Percentiles rank a stretch among this genome's conserved stretches.
Evolutionary conservation across 1,140 invertebrate genomes (phyloP).

Genomic region (Habropoda laboriosa): DNA sequence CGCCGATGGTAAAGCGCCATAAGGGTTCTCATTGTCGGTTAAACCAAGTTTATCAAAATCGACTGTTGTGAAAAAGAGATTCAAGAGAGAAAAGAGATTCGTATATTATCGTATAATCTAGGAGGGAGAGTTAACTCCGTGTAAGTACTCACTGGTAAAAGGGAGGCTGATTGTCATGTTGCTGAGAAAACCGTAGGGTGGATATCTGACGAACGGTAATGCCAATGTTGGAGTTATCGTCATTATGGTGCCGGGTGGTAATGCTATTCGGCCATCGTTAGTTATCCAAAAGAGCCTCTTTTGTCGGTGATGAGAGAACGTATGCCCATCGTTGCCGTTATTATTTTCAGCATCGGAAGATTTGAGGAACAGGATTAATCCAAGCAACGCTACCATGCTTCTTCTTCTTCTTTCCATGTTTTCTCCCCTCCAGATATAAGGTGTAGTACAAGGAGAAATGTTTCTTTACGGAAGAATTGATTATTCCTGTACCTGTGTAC

Average conservation of each 20-base stretch:
- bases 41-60: slow-evolving; percentile 91
- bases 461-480: not conserved
- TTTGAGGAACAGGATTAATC: slow-evolving; percentile 27
- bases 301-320: slow-evolving; percentile 85
- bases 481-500: not conserved
- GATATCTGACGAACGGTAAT: slow-evolving; percentile 91
- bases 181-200: slow-evolving; percentile 91
- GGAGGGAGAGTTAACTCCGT: too few species aligned
- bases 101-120: too few species aligned
- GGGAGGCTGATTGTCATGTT: slow-evolving; percentile 93
- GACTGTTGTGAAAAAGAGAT: slow-evolving; percentile 85
- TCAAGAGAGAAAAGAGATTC: too few species aligned
- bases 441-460: not conserved
- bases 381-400: slow-evolving; percentile 17
- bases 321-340: slow-evolving; percentile 9
- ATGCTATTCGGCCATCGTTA: slow-evolving; percentile 89
- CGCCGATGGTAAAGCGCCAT: slow-evolving; percentile 87
- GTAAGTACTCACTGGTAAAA: slow-evolving; percentile 93
- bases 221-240: slow-evolving; percentile 90
- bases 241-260: slow-evolving; percentile 91
- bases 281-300: slow-evolving; percentile 92
- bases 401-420: not conserved
- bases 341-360: slow-evolving; percentile 1
- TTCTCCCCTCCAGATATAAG: not conserved
- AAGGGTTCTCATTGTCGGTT: slow-evolving; percentile 93